phyloP scores from a whole-genome alignment of 2,888 invertebrate genomes.

The Pomacea canaliculata region DNA sequence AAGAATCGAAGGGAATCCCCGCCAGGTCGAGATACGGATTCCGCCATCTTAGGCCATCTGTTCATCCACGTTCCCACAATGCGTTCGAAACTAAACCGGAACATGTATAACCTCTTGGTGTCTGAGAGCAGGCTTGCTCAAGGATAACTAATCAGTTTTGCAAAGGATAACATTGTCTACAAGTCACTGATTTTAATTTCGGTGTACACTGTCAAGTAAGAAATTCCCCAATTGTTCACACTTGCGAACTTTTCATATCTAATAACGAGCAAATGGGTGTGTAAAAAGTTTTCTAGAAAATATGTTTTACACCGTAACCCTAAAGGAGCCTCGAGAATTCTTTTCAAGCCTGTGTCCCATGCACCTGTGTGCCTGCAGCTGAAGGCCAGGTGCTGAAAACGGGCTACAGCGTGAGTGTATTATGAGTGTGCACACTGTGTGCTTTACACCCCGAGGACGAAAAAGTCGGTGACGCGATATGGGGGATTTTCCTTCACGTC shows the following conservation, averaged over 20 bases:
- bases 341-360: conserved; percentile 10
- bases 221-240: no score
- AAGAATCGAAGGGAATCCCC: conserved; percentile 30
- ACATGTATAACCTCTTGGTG: conserved; percentile 26
- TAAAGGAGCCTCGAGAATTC: conserved; percentile 5
- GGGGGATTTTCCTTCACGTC: conserved; percentile 21
- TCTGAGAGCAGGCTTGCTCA: neutral
- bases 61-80: conserved; percentile 32
- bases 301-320: neutral
- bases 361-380: conserved; percentile 25
- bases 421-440: conserved; percentile 12
- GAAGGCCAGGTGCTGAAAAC: conserved; percentile 26
- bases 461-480: conserved; percentile 13
- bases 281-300: no score
- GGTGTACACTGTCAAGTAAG: no score
- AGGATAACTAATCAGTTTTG: neutral
- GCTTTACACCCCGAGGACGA: conserved; percentile 6
- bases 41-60: conserved; percentile 31
- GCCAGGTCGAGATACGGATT: conserved; percentile 25
- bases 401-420: conserved; percentile 11
- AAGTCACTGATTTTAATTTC: neutral
- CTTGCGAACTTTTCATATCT: no score
- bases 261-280: no score
- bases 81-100: conserved; percentile 28
- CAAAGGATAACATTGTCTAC: neutral